Base-by-base conservation (phyloP, 2,797 vertebrate genomes). In the Enteromius thamalakanensis region DNA sequence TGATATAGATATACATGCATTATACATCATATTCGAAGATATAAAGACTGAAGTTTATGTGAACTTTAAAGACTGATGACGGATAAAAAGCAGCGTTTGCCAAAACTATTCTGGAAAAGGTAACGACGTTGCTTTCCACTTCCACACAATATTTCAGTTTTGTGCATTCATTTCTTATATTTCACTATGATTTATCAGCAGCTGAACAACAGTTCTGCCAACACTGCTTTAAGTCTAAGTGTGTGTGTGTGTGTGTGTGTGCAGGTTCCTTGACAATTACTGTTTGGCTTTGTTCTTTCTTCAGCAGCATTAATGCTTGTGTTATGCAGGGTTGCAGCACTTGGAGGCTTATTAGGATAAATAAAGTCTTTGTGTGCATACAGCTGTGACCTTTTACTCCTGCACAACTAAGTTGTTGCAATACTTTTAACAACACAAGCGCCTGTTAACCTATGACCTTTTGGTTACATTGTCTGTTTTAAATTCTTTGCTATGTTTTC, bases 331-430 rank as follows among this genome's bases (percentile, higher is more conserved):
- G 8, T n/a, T 26, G 55, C 6, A 0, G 58, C 14, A 67, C n/a
- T 26, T 75, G 47, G 51, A 40, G 1, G n/a, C 10, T 75, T 15
- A 82, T 82, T 75, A 82, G 32, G 45, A 75, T 74, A 62, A 40
- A 67, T 19, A 75, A 65, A 82, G 29, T 75, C 1, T 74, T 21
- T 42, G 60, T 75, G 21, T 67, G 60, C 45, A 75, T 55, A 26
- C 29, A 2, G 19, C 23, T 49, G 9, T 82, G 80, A 82, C 71
- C 80, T 82, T 82, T 64, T 26, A 51, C 69, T 62, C 55, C 21
- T 51, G 45, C 32, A 15, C 15, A 65, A 4, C 67, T 29, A 11
- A 47, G 40, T 3, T 47, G 69, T 19, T 29, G 75, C n/a, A 42
- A 42, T 21, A 29, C 47, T 78, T 34, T 49, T 60, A 76, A 29